Percentiles rank a stretch among this genome's conserved stretches.
Conservation (phyloP, 2,888 invertebrate genomes). For the Acronicta leporina region DNA sequence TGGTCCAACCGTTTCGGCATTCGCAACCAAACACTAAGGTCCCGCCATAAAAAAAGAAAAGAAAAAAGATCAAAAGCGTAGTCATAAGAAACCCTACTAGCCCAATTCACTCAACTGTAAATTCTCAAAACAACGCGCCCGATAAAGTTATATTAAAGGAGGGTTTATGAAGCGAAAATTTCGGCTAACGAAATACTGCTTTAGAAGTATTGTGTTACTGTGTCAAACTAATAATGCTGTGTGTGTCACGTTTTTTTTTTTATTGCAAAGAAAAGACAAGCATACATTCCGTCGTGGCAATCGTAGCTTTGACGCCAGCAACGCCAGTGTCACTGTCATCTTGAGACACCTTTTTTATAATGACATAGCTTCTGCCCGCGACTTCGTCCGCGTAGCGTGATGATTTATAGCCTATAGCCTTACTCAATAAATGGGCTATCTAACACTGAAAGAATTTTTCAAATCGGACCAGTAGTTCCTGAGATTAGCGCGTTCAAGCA, state of each 20-base stretch:
- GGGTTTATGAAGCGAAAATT: conserved; percentile 39
- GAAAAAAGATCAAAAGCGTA: conserved; percentile 59
- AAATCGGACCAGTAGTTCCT: too few species aligned
- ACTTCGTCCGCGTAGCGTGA: too few species aligned
- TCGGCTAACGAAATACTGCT: conserved; percentile 41
- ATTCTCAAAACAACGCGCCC: conserved; percentile 72
- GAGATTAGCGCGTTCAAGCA: too few species aligned
- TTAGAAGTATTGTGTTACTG: conserved; percentile 60
- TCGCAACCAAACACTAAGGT: conserved; percentile 52
- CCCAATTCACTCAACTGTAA: conserved; percentile 64
- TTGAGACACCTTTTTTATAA: too few species aligned
- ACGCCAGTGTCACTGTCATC: too few species aligned
- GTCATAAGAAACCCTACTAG: conserved; percentile 67
- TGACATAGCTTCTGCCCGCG: too few species aligned
- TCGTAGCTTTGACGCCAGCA: too few species aligned
- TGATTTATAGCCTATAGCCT: too few species aligned
- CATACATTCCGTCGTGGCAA: too few species aligned
- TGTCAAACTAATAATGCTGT: conserved; percentile 24
- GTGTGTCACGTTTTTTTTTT: conserved; percentile 4
- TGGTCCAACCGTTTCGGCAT: conserved; percentile 55
- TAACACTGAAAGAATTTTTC: too few species aligned
- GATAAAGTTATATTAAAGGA: conserved; percentile 54
- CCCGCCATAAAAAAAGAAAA: conserved; percentile 40
- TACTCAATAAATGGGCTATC: too few species aligned
- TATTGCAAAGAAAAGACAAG: not conserved